Percentiles rank a stretch among this genome's conserved stretches.
phyloP scores from a whole-genome alignment of 2,113 vertebrate genomes.

The Eretmochelys imbricata region DNA sequence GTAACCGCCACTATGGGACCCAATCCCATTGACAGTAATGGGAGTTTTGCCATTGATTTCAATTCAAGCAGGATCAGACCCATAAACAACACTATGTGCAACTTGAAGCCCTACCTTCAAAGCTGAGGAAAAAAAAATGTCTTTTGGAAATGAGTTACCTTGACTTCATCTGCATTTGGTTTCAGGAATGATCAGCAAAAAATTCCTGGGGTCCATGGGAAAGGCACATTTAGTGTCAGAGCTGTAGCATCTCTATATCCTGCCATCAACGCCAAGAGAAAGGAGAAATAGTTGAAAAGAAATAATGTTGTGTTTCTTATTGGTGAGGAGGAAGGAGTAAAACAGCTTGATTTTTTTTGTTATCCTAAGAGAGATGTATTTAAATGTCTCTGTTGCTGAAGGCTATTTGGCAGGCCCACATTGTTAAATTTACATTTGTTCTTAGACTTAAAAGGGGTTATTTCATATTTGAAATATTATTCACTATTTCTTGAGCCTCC shows the following conservation, averaged over 20 bases:
- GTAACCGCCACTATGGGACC: background rate
- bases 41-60: background rate
- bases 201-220: slow-evolving; percentile 51
- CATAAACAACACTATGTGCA: background rate
- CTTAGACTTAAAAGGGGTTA: slow-evolving; percentile 42
- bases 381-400: slow-evolving; percentile 31
- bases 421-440: slow-evolving; percentile 46
- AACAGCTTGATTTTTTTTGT: background rate
- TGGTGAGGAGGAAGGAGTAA: slow-evolving; percentile 1
- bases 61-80: background rate
- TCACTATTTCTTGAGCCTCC: slow-evolving; percentile 22
- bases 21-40: background rate
- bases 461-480: slow-evolving; percentile 40
- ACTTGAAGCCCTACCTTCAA: slow-evolving; percentile 23
- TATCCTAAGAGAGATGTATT: slow-evolving; percentile 10
- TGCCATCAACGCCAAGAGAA: slow-evolving; percentile 26
- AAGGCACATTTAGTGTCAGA: slow-evolving; percentile 3
- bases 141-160: slow-evolving; percentile 39
- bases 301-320: slow-evolving; percentile 4
- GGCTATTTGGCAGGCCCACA: slow-evolving; percentile 23
- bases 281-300: background rate
- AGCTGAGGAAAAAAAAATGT: background rate
- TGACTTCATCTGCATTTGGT: slow-evolving; percentile 45
- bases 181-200: slow-evolving; percentile 33
- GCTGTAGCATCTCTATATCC: background rate